Evolutionary conservation across 2,888 invertebrate species (phyloP).

Genomic region (Aleiodes alternator): DNA sequence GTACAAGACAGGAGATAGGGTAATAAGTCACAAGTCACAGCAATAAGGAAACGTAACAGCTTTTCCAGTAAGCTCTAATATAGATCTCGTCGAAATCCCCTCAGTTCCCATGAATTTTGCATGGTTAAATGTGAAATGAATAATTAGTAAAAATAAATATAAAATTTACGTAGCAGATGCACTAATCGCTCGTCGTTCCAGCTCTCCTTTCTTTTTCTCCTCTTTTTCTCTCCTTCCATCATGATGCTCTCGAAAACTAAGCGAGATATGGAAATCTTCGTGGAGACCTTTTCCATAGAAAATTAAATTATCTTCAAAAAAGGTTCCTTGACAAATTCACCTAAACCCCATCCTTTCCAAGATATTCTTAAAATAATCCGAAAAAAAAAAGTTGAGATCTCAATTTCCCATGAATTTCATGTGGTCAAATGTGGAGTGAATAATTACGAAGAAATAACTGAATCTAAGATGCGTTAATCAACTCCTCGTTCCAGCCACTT

Average conservation of each 20-base stretch:
- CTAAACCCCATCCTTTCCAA: too few relatives aligned
- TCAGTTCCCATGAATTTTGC: slow-evolving; percentile 59
- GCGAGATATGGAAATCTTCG: too few relatives aligned
- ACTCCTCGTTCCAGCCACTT: slow-evolving; percentile 23
- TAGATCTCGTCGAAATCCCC: slow-evolving; percentile 64
- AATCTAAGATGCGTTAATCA: slow-evolving; percentile 29
- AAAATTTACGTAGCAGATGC: slow-evolving; percentile 21
- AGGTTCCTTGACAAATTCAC: too few relatives aligned
- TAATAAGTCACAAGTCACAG: slow-evolving; percentile 16
- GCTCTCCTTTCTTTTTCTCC: slow-evolving; percentile 15
- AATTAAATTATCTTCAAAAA: too few relatives aligned
- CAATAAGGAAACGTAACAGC: slow-evolving; percentile 58
- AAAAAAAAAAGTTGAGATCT: slow-evolving; percentile 2
- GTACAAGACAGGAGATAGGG: slow-evolving; percentile 11
- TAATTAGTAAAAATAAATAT: slow-evolving; percentile 56
- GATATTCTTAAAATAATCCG: too few relatives aligned
- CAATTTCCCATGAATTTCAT: slow-evolving; percentile 58
- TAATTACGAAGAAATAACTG: slow-evolving; percentile 56
- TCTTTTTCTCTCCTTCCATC: slow-evolving; percentile 9
- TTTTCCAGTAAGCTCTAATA: slow-evolving; percentile 70
- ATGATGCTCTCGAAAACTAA: too few relatives aligned
- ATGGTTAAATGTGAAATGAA: slow-evolving; percentile 60
- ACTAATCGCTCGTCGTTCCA: slow-evolving; percentile 13
- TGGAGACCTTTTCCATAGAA: too few relatives aligned
- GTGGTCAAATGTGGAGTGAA: slow-evolving; percentile 60